These are phyloP conservation scores for Acanthis flammea DNA, from an alignment of 2,797 vertebrate species.

Conservation along the genomic window DNA sequence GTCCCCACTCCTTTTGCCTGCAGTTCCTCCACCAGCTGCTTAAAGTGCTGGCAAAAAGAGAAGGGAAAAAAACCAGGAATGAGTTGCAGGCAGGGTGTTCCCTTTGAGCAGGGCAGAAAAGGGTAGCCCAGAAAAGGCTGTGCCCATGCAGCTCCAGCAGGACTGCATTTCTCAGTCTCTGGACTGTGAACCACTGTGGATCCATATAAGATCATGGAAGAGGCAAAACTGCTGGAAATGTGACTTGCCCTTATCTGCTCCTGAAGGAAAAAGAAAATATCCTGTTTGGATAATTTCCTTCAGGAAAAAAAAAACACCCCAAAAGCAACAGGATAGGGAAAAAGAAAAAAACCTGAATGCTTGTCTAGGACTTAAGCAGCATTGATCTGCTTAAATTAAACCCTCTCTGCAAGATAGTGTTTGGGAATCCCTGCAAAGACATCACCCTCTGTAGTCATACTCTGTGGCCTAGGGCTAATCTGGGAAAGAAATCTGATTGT, in stretches of 20 bases:
- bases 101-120: not conserved
- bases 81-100: not conserved
- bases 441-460: not conserved
- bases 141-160: not conserved
- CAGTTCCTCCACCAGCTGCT: constrained; percentile 87
- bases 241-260: not conserved
- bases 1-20: constrained; percentile 92
- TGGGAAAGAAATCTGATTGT: not conserved
- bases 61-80: not conserved
- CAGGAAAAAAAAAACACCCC: not conserved
- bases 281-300: not conserved
- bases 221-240: not conserved
- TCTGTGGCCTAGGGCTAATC: not conserved
- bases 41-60: constrained; percentile 85
- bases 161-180: not conserved
- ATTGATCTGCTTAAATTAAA: not conserved
- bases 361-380: not conserved
- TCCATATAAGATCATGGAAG: not conserved
- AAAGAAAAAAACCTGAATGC: fast-evolving
- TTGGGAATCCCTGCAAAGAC: not conserved
- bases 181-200: not conserved
- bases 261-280: not conserved
- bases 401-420: fast-evolving
- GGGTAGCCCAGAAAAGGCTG: not conserved
- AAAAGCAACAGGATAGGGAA: not conserved